These are phyloP conservation scores for Drosophila elegans DNA, from an alignment of 1,140 invertebrate genomes.

Conservation along the genomic window DNA sequence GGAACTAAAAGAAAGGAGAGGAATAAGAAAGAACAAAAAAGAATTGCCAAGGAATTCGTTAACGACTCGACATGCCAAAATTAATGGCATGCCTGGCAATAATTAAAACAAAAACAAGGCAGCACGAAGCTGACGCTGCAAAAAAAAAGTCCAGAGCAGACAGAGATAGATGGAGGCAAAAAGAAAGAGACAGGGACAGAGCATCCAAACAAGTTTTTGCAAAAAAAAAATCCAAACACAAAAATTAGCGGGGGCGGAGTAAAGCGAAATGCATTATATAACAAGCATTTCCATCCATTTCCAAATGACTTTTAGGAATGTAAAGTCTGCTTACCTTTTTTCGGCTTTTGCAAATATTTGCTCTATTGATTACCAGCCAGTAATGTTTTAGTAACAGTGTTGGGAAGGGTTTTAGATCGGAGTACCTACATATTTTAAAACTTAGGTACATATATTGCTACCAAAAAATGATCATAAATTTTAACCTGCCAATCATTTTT, in stretches of 20 bases:
- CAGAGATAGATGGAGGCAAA: slow-evolving; percentile 16
- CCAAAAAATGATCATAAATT: not conserved
- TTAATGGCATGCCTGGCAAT: slow-evolving; percentile 84
- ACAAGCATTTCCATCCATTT: slow-evolving; percentile 32
- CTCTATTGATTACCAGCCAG: slow-evolving; percentile 68
- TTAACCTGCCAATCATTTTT: too few species aligned
- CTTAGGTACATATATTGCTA: not conserved
- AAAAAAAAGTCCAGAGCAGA: slow-evolving; percentile 16
- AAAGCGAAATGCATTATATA: slow-evolving; percentile 43
- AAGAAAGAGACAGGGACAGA: slow-evolving; percentile 28
- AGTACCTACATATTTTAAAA: not conserved
- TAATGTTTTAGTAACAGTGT: slow-evolving; percentile 59
- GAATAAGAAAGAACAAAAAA: slow-evolving; percentile 31
- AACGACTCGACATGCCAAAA: slow-evolving; percentile 84
- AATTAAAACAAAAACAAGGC: slow-evolving; percentile 80
- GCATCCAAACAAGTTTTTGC: slow-evolving; percentile 48
- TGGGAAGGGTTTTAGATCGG: not conserved
- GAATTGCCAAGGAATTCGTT: slow-evolving; percentile 80
- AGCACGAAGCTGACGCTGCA: slow-evolving; percentile 55
- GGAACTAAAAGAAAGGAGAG: slow-evolving; percentile 10
- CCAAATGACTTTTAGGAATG: slow-evolving; percentile 32
- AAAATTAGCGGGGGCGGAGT: slow-evolving; percentile 16
- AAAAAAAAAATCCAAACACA: slow-evolving; percentile 8
- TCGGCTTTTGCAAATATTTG: slow-evolving; percentile 71
- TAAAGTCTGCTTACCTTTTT: slow-evolving; percentile 27